Base-by-base conservation (phyloP, 1,140 invertebrate species). In the Cryptotermes secundus region DNA sequence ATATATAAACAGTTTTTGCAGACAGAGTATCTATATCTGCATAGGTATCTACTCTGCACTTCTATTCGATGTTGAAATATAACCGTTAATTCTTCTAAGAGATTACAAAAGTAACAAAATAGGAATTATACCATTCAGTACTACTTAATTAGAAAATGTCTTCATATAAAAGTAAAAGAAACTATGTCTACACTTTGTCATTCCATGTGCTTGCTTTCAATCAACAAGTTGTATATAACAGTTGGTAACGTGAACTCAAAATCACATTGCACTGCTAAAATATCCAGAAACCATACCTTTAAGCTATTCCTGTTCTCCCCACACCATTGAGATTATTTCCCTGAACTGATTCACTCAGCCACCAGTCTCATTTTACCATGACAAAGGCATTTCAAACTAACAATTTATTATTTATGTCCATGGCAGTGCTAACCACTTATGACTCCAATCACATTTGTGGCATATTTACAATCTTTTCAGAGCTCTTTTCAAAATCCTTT, bases 91-190 rank as follows among this genome's bases (percentile, higher is more conserved):
- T 31, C 26, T 7, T 12, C 14, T 72, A 72, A 31, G 7, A 26
- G n/a, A 72, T 72, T 72, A 72, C 59, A 72, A 72, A 72, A 72
- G n/a, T 31, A 31, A 72, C 59, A 72, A 72, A 72, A 72, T 72
- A 31, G 59, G 59, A 72, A 72, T 72, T 7, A 49, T 49, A 22
- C 10, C 31, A 72, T 72, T n/a, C n/a, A 72, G 9, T 9, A 72
- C 59, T 72, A 72, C 59, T 31, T 31, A 72, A 72, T 59, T 59
- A 9, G 4, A 59, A 59, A 59, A 31, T 31, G n/a, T 65, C 24
- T 1, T 72, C 59, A 72, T 72, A 72, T 31, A 72, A 72, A 72
- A 72, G n/a, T 72, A 26, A 31, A 31, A 72, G n/a, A 72, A 72
- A n/a, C 59, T 6, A 31, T n/a, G 6, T 72, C 26, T 6, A 72